Conservation (phyloP, 2,113 vertebrate species). For the Salvelinus namaycush region DNA sequence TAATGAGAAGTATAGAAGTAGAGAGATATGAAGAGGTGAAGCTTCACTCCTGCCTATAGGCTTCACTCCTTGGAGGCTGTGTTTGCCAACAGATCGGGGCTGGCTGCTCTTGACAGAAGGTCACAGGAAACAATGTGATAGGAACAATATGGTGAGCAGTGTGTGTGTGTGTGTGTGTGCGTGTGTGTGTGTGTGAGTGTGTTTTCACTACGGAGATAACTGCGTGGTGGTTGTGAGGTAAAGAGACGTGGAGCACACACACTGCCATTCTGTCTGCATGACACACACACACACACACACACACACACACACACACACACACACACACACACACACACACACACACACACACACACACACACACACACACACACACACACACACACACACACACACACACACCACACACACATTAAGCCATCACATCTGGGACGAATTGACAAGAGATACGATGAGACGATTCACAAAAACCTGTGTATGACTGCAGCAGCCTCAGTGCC, state of each 20-base stretch:
- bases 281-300: conserved; percentile 31
- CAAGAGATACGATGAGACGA: conserved; percentile 44
- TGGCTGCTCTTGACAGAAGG: conserved; percentile 50
- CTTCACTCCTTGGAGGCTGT: not conserved
- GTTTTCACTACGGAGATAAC: conserved; percentile 45
- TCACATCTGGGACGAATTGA: conserved; percentile 64
- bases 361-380: conserved; percentile 20
- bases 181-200: conserved; percentile 28
- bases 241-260: conserved; percentile 38
- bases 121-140: conserved; percentile 54
- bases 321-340: conserved; percentile 37
- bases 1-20: not conserved
- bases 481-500: conserved; percentile 15
- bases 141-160: conserved; percentile 46
- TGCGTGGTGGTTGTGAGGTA: conserved; percentile 43
- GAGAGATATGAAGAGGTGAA: not conserved
- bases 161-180: conserved; percentile 32
- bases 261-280: conserved; percentile 56
- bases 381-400: conserved; percentile 40
- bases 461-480: conserved; percentile 31
- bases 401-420: conserved; percentile 59
- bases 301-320: conserved; percentile 28
- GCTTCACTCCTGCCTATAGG: not conserved
- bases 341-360: conserved; percentile 33
- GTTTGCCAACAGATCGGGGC: conserved; percentile 22